phyloP scores from a whole-genome alignment of 35 echinoderm and acorn worm genomes.

The Amphiura filiformis region DNA sequence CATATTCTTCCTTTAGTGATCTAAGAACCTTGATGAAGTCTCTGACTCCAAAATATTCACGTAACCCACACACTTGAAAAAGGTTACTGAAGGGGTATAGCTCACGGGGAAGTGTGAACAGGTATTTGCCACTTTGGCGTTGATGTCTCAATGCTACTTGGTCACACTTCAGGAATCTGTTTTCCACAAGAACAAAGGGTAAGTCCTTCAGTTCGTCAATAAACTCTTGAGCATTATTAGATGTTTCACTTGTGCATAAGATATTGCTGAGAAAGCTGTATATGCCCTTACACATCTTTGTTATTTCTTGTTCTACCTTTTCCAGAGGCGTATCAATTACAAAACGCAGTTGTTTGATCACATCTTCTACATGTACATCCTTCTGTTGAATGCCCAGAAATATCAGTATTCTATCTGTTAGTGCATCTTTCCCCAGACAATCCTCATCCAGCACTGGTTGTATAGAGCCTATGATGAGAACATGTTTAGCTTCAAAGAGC shows the following conservation, averaged over 20 bases:
- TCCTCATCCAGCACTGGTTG: conserved; percentile 2
- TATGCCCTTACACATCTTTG: background rate
- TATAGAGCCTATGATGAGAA: background rate
- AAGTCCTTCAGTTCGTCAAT: background rate
- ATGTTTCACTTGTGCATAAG: background rate
- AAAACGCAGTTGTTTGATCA: background rate
- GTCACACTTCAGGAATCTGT: background rate
- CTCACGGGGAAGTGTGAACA: background rate
- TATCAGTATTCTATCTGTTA: background rate
- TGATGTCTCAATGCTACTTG: background rate
- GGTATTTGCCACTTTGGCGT: background rate
- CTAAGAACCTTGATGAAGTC: background rate
- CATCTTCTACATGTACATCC: background rate
- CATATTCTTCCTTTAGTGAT: background rate
- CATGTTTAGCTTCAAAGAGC: background rate
- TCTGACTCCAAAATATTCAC: background rate
- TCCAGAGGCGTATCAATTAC: background rate
- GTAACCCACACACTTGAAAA: background rate
- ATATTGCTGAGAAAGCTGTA: background rate
- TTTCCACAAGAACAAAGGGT: background rate
- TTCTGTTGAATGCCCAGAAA: background rate
- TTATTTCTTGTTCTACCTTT: background rate
- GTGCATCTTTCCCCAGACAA: background rate
- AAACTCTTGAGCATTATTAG: background rate
- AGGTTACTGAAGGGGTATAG: background rate